Percentiles rank a stretch among this genome's conserved stretches.
phyloP scores from a whole-genome alignment of 2,888 invertebrate species.

The Mimumesa dahlbomi region DNA sequence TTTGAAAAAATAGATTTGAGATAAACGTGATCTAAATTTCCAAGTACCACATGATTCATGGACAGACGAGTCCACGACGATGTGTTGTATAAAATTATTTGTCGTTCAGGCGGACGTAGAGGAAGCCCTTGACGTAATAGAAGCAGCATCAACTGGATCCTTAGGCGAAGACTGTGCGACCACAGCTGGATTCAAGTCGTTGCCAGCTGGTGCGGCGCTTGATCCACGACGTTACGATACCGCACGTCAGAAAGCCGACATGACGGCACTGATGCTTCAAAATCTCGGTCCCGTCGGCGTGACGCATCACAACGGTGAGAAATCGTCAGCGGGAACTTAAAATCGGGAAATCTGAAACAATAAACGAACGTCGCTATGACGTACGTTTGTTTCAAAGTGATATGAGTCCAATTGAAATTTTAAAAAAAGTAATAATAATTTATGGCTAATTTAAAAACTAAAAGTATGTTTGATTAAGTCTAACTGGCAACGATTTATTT shows the following conservation, averaged over 20 bases:
- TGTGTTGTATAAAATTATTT: not conserved
- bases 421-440: too few species aligned
- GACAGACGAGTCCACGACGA: not conserved
- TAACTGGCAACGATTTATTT: too few species aligned
- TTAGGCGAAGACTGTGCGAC: constrained; percentile 70
- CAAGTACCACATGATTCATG: not conserved
- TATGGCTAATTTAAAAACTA: too few species aligned
- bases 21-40: not conserved
- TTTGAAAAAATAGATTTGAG: too few species aligned
- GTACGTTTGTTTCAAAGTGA: too few species aligned
- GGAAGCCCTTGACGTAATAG: constrained; percentile 87
- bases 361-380: too few species aligned
- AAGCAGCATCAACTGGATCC: constrained; percentile 80
- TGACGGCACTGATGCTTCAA: constrained; percentile 88
- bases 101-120: constrained; percentile 78
- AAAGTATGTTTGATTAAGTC: too few species aligned
- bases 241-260: constrained; percentile 89
- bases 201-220: constrained; percentile 87
- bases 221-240: constrained; percentile 88
- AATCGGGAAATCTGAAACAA: too few species aligned
- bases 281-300: constrained; percentile 83
- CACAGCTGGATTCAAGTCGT: constrained; percentile 78
- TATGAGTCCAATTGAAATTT: too few species aligned
- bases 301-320: constrained; percentile 81
- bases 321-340: constrained; percentile 67